Evolutionary conservation across 2,797 vertebrate species (phyloP).

Genomic region (Alauda arvensis): DNA sequence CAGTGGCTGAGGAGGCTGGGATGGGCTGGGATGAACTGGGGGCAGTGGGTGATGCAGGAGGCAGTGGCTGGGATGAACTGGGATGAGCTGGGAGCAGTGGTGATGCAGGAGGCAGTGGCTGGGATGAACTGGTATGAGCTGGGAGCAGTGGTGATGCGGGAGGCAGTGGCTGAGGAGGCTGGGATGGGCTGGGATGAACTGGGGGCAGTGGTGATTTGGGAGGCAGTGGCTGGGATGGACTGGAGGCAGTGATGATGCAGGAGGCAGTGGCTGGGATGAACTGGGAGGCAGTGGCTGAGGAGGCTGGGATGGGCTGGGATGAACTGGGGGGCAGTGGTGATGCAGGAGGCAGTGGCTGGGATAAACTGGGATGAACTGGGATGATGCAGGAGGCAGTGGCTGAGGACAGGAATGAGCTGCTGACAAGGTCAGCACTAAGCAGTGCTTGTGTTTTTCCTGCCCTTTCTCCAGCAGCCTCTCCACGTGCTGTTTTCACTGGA

Average conservation of each 20-base stretch:
- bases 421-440: accelerated
- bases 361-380: neutral
- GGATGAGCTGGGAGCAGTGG: neutral
- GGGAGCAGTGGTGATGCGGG: neutral
- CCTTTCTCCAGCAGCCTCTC: neutral
- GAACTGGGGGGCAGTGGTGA: neutral
- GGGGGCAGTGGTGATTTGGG: neutral
- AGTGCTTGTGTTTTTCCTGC: neutral
- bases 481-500: accelerated
- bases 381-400: neutral
- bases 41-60: neutral
- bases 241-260: neutral
- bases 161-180: neutral
- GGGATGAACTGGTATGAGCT: neutral
- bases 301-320: neutral
- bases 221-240: neutral
- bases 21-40: neutral
- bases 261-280: neutral
- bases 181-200: neutral
- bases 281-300: neutral
- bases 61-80: neutral
- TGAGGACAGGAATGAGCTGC: neutral
- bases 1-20: neutral
- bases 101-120: neutral
- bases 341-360: neutral